Percentiles rank a stretch among this genome's conserved stretches.
Evolutionary conservation across 2,113 vertebrate genomes (phyloP).

Genomic region (Megalops atlanticus): DNA sequence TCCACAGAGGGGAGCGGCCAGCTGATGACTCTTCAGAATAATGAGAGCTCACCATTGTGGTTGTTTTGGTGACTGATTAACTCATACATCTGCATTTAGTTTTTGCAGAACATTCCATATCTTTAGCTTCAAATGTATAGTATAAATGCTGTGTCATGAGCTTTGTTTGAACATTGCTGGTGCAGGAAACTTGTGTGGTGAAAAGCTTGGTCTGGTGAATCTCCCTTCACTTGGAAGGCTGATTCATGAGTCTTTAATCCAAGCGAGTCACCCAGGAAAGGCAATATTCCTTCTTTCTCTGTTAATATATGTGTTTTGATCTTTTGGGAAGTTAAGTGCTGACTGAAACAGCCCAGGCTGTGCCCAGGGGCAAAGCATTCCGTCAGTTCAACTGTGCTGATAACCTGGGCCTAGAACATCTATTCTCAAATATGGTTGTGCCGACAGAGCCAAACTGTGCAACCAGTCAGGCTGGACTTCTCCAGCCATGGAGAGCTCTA

Average conservation of each 20-base stretch:
- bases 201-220: neutral
- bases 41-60: too few species aligned
- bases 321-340: neutral
- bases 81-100: too few species aligned
- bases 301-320: neutral
- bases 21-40: too few species aligned
- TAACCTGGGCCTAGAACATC: neutral
- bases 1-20: too few species aligned
- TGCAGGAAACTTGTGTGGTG: neutral
- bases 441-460: too few species aligned
- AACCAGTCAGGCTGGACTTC: too few species aligned
- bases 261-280: neutral
- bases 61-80: too few species aligned
- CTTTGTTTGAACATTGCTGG: neutral
- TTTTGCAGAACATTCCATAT: neutral
- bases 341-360: neutral
- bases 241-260: neutral
- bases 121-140: neutral
- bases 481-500: too few species aligned
- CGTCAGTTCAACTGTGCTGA: neutral
- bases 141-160: neutral
- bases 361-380: neutral
- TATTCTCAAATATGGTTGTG: neutral
- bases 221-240: neutral
- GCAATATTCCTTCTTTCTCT: neutral